A percentile compares a stretch with the other conserved stretches of the same genome.
These are phyloP conservation scores for Bos javanicus DNA, from an alignment of 2,113 vertebrate genomes.

Conservation along the genomic window DNA sequence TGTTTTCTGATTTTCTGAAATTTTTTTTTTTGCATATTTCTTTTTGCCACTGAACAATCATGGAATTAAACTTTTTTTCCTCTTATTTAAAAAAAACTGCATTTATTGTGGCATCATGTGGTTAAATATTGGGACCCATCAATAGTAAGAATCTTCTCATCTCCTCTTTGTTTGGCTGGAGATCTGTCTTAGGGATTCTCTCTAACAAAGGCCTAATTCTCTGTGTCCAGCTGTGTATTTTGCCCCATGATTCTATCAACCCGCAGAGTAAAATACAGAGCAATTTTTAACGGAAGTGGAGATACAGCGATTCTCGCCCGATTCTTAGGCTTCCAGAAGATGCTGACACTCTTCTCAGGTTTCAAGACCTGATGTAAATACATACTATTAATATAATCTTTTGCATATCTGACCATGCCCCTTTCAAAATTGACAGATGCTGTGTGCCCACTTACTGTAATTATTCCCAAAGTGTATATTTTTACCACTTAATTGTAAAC, in stretches of 20 bases:
- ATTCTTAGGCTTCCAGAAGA: background rate
- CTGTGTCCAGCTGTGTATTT: background rate
- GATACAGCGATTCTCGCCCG: fast-evolving
- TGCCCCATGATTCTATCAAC: background rate
- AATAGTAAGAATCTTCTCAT: background rate
- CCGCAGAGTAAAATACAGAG: background rate
- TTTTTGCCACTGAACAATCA: background rate
- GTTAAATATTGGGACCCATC: background rate
- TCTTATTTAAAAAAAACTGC: background rate
- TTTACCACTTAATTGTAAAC: background rate
- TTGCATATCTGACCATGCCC: background rate
- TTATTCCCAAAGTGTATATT: background rate
- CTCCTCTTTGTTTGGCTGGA: background rate
- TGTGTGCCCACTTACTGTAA: background rate
- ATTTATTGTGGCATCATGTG: fast-evolving
- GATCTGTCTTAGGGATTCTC: background rate
- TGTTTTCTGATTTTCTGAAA: background rate
- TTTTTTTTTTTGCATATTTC: background rate
- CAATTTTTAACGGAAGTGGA: background rate
- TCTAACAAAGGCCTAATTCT: background rate
- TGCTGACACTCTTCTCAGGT: background rate
- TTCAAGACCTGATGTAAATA: background rate
- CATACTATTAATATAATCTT: background rate
- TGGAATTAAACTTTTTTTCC: background rate
- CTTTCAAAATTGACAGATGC: background rate